Conservation (phyloP, 2,888 invertebrate genomes). For the Dioctria linearis region DNA sequence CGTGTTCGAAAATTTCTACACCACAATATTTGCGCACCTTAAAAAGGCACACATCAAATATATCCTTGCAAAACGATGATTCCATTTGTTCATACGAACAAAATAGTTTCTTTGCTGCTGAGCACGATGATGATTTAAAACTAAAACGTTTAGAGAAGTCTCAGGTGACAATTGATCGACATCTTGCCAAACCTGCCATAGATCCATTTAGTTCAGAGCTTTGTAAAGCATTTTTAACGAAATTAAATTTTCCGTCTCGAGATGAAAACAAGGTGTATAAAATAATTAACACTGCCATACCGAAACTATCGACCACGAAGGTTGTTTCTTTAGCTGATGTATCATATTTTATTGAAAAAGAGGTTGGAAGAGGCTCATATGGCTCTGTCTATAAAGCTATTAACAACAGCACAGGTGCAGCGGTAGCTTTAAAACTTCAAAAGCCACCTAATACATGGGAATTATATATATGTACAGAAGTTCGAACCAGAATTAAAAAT, state of each 20-base stretch:
- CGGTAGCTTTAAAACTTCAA: conserved; percentile 88
- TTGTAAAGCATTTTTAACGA: conserved; percentile 79
- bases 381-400: conserved; percentile 81
- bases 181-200: conserved; percentile 71
- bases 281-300: conserved; percentile 74
- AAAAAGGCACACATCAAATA: conserved; percentile 58
- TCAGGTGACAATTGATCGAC: conserved; percentile 67
- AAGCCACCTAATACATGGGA: conserved; percentile 95
- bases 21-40: conserved; percentile 59
- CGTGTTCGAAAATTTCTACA: conserved; percentile 66
- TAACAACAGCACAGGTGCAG: conserved; percentile 66
- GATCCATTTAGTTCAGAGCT: conserved; percentile 89
- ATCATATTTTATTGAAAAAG: conserved; percentile 79
- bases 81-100: conserved; percentile 70
- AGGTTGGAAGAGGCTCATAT: conserved; percentile 88
- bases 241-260: conserved; percentile 81
- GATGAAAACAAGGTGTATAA: conserved; percentile 75
- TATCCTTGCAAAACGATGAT: conserved; percentile 62
- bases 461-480: conserved; percentile 90
- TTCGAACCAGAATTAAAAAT: conserved; percentile 79
- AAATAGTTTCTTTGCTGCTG: conserved; percentile 70
- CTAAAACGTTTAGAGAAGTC: conserved; percentile 69
- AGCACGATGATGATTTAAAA: conserved; percentile 68
- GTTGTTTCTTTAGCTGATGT: conserved; percentile 74
- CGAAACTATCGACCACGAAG: conserved; percentile 75